Percentiles rank a stretch among this genome's conserved stretches.
Conservation (phyloP, 1,140 invertebrate genomes). For the Argopecten irradians region DNA sequence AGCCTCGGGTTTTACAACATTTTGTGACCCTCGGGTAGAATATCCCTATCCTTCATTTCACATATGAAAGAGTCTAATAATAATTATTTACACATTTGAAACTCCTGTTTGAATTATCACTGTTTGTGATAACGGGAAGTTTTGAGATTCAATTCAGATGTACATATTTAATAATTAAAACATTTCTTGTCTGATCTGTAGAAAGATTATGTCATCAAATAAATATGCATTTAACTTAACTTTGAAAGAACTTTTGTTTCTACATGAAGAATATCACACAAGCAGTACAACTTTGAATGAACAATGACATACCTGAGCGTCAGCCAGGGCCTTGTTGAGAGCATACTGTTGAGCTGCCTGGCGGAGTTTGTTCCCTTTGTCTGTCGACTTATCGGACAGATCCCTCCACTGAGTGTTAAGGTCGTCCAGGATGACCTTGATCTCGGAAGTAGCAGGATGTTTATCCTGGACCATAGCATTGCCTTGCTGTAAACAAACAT, state of each 20-base stretch:
- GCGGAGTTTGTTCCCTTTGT: slow-evolving; percentile 88
- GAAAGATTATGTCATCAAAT: too few species aligned
- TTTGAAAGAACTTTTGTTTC: not conserved
- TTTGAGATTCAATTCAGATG: not conserved
- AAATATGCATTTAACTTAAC: too few species aligned
- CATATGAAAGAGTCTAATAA: too few species aligned
- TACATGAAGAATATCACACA: not conserved
- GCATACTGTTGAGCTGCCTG: slow-evolving; percentile 88
- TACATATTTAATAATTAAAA: not conserved
- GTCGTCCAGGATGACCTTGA: slow-evolving; percentile 91
- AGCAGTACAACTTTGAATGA: not conserved
- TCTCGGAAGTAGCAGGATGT: slow-evolving; percentile 95
- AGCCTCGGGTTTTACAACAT: too few species aligned
- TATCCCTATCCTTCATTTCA: too few species aligned
- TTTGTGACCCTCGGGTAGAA: too few species aligned
- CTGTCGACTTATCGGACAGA: slow-evolving; percentile 85
- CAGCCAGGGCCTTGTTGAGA: slow-evolving; percentile 93
- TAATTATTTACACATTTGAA: too few species aligned
- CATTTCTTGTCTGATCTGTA: too few species aligned
- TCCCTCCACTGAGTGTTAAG: slow-evolving; percentile 95
- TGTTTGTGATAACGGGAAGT: too few species aligned
- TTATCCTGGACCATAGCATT: slow-evolving; percentile 96
- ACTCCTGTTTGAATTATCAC: too few species aligned
- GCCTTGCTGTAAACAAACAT: slow-evolving; percentile 85
- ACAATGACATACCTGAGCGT: slow-evolving; percentile 75